These are phyloP conservation scores for Urophycis tenuis DNA, from an alignment of 2,797 vertebrate genomes.

Conservation along the genomic window DNA sequence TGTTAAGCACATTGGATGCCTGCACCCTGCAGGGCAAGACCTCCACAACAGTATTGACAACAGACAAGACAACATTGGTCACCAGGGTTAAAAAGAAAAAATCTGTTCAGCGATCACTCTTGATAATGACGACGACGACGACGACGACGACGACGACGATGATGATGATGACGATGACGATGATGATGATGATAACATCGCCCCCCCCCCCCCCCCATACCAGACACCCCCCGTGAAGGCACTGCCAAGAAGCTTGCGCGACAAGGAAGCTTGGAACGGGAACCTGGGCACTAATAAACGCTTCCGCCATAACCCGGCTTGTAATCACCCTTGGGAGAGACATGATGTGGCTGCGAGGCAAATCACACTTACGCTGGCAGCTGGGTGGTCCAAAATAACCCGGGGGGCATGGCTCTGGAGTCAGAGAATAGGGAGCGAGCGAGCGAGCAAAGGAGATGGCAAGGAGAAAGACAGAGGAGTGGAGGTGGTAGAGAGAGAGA, in stretches of 20 bases:
- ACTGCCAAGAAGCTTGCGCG: background rate
- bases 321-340: slow-evolving; percentile 17
- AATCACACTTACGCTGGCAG: slow-evolving; percentile 69
- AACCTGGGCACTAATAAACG: slow-evolving; percentile 18
- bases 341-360: slow-evolving; percentile 16
- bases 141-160: too few relatives aligned
- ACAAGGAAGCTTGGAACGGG: slow-evolving; percentile 11
- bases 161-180: too few relatives aligned
- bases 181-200: too few relatives aligned
- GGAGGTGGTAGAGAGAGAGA: background rate
- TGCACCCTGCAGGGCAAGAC: background rate
- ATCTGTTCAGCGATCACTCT: background rate
- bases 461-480: background rate
- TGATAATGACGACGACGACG: background rate
- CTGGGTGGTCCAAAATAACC: slow-evolving; percentile 69
- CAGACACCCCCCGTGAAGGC: background rate
- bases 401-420: slow-evolving; percentile 53
- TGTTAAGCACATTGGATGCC: background rate
- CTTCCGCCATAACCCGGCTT: slow-evolving; percentile 18
- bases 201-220: too few relatives aligned
- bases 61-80: background rate
- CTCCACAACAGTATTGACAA: background rate
- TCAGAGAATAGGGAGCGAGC: background rate
- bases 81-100: background rate
- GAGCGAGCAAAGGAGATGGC: background rate